These are phyloP conservation scores for Squalus acanthias DNA, from an alignment of 2,797 vertebrate genomes.

Conservation along the genomic window DNA sequence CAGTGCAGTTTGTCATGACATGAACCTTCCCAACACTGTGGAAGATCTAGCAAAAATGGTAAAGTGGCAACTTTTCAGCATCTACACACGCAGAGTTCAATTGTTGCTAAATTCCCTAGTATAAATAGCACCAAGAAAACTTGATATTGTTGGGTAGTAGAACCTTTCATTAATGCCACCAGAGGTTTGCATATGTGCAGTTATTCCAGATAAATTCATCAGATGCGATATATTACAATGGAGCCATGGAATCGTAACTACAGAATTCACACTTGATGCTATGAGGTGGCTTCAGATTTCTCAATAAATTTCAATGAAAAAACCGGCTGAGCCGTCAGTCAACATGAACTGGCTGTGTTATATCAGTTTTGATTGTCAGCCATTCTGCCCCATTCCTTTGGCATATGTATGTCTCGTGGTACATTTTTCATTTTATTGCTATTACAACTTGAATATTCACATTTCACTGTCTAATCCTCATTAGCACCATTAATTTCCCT, in stretches of 20 bases:
- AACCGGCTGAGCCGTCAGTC: background rate
- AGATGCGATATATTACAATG: background rate
- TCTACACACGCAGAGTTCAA: background rate
- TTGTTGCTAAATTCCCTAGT: background rate
- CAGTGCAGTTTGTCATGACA: background rate
- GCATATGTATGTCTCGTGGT: background rate
- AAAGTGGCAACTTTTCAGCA: background rate
- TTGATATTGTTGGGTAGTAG: background rate
- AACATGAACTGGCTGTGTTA: background rate
- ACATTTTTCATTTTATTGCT: background rate
- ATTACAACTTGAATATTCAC: too few relatives aligned
- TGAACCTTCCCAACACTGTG: background rate
- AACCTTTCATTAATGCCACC: background rate
- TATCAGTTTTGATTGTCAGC: background rate
- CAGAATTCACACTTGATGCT: background rate
- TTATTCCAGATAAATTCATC: background rate
- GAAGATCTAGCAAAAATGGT: background rate
- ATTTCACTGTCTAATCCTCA: too few relatives aligned
- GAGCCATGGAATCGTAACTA: background rate
- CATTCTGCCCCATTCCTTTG: background rate
- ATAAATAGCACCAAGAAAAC: background rate
- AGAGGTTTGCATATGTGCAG: background rate
- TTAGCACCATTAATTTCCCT: too few relatives aligned
- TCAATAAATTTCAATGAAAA: background rate
- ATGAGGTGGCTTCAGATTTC: background rate